Conservation (phyloP, 2,888 invertebrate genomes). For the Teleiodes luculella region DNA sequence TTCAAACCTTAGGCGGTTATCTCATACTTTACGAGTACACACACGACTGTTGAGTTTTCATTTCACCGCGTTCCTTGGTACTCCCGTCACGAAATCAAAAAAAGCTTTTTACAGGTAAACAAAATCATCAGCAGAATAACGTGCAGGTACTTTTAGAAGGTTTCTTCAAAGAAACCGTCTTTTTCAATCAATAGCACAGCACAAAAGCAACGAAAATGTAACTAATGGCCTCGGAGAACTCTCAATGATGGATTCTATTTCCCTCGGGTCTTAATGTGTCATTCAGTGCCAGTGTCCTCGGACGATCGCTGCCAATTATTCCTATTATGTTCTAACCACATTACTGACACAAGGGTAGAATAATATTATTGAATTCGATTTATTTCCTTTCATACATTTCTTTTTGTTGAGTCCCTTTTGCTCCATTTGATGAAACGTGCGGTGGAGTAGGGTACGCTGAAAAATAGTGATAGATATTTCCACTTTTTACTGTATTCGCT, state of each 20-base stretch:
- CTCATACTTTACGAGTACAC: too few species aligned
- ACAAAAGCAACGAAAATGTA: constrained; percentile 38
- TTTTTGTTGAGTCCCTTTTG: background rate
- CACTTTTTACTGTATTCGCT: too few species aligned
- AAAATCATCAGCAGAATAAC: constrained; percentile 9
- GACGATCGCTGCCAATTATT: constrained; percentile 33
- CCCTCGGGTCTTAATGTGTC: constrained; percentile 37
- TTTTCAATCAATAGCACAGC: constrained; percentile 37
- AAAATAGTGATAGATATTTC: too few species aligned
- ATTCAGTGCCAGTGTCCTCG: constrained; percentile 42
- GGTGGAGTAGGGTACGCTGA: background rate
- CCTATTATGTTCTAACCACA: constrained; percentile 24
- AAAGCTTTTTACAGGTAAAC: constrained; percentile 7
- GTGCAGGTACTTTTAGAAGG: constrained; percentile 7
- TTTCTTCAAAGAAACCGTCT: constrained; percentile 23
- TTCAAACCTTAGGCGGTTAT: background rate
- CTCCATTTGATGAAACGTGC: background rate
- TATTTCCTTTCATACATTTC: constrained; percentile 12
- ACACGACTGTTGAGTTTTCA: background rate
- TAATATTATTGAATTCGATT: constrained; percentile 13
- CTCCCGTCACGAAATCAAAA: constrained; percentile 1
- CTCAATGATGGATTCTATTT: constrained; percentile 46
- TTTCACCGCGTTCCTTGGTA: constrained; percentile 6
- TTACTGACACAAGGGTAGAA: constrained; percentile 18
- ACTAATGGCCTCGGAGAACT: constrained; percentile 36